These are phyloP conservation scores for Characodon lateralis DNA, from an alignment of 2,797 vertebrate species.

Conservation along the genomic window DNA sequence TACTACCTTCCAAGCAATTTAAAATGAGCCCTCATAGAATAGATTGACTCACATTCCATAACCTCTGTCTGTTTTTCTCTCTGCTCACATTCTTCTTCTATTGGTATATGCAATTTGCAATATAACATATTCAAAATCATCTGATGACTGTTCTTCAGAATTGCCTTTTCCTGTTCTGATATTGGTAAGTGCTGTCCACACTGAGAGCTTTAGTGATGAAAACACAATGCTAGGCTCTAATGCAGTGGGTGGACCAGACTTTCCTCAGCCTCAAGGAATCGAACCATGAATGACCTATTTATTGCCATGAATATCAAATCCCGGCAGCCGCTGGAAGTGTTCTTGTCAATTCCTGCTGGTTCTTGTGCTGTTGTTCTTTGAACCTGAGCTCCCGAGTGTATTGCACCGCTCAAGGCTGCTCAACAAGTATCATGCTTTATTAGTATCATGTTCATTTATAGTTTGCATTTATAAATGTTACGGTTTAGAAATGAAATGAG, in stretches of 20 bases:
- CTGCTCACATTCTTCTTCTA: slow-evolving; percentile 75
- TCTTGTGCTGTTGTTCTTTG: slow-evolving; percentile 71
- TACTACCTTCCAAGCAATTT: slow-evolving; percentile 89
- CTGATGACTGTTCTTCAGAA: slow-evolving; percentile 60
- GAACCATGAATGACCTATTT: slow-evolving; percentile 68
- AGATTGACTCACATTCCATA: slow-evolving; percentile 84
- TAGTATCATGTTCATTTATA: slow-evolving; percentile 64
- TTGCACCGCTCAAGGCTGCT: slow-evolving; percentile 61
- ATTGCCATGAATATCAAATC: slow-evolving; percentile 71
- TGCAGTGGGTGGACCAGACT: slow-evolving; percentile 60
- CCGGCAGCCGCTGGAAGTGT: slow-evolving; percentile 58
- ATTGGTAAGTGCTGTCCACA: slow-evolving; percentile 44
- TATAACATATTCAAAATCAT: slow-evolving; percentile 81
- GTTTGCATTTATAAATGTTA: slow-evolving; percentile 58
- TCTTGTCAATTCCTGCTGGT: slow-evolving; percentile 69
- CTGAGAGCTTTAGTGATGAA: slow-evolving; percentile 43
- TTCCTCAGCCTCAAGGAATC: slow-evolving; percentile 45
- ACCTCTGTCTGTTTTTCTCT: slow-evolving; percentile 74
- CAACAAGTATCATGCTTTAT: slow-evolving; percentile 56
- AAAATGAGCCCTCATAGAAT: slow-evolving; percentile 93
- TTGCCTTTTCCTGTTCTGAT: slow-evolving; percentile 28
- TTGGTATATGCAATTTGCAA: slow-evolving; percentile 86
- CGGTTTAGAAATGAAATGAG: slow-evolving; percentile 49
- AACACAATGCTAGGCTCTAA: slow-evolving; percentile 43
- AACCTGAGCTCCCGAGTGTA: slow-evolving; percentile 67